Base-by-base conservation (phyloP, 1,140 invertebrate genomes). In the Pogonomyrmex barbatus region DNA sequence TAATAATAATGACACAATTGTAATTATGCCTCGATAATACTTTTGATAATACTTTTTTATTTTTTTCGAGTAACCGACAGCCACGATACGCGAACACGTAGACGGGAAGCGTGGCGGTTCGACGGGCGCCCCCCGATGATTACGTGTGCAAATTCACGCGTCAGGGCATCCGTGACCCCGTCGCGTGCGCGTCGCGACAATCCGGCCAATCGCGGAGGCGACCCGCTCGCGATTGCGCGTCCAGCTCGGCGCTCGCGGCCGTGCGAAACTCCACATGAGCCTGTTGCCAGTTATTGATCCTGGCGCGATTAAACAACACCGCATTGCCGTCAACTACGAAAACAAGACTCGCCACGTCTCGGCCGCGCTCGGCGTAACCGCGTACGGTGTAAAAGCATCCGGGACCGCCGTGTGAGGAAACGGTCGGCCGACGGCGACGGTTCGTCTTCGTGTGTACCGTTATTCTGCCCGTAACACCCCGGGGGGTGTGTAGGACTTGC, bases 231-330 rank as follows among this genome's bases (percentile, higher is more conserved):
- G 84, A 77, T 73, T 89, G 88, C 88, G 88, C 88, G 78, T 0
- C 30, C 10, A 85, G 24, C 56, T 90, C 42, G 81, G 60, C 73
- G 76, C 81, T 89, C 65, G 87, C 86, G 82, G 87, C 67, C 82
- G 87, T 88, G 91, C 77, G 62, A 87, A 90, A 87, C 87, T 92
- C 91, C 91, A 93, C 92, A 92, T 93, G 92, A 94, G 94, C 94
- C 94, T 95, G 94, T 95, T 95, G 94, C 94, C 93, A 95, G 94
- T 94, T 95, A 95, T 95, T 95, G 94, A 95, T 95, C 94, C 94
- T 94, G 91, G 90, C 92, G 94, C 94, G 94, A 93, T 95, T 94
- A 94, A 94, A 94, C 94, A 95, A 94, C 94, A 94, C 94, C 93
- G 94, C 94, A 95, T 94, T 95, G 94, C 94, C 91, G 94, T 94